Conservation (phyloP, 2,113 vertebrate genomes). For the Paralichthys olivaceus region DNA sequence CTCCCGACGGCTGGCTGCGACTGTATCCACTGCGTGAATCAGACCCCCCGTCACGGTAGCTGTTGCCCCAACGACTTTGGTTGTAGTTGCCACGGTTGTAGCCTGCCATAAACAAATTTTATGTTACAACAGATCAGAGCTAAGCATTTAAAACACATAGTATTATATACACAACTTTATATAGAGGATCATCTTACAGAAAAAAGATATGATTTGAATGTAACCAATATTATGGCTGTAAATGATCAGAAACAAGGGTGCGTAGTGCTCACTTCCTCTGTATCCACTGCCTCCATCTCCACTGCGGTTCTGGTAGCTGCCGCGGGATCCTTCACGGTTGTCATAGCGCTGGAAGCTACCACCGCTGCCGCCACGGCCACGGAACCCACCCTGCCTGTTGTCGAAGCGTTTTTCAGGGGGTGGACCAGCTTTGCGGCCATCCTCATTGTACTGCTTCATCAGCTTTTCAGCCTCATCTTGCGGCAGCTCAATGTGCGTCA, state of each 20-base stretch:
- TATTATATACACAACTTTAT: no score
- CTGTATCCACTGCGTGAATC: conserved; percentile 84
- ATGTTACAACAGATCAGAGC: not conserved
- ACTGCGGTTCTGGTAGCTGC: conserved; percentile 83
- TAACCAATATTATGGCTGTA: not conserved
- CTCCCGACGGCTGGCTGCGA: conserved; percentile 81
- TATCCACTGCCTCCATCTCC: conserved; percentile 77
- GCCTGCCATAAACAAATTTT: conserved; percentile 68
- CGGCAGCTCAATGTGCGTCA: conserved; percentile 87
- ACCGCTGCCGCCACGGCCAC: conserved; percentile 78
- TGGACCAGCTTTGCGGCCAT: conserved; percentile 88
- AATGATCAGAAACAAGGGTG: not conserved
- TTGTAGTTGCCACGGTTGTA: conserved; percentile 87
- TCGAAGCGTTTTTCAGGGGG: conserved; percentile 93
- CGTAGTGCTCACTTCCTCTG: conserved; percentile 60
- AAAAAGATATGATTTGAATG: no score
- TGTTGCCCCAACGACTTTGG: conserved; percentile 89
- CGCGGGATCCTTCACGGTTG: conserved; percentile 83
- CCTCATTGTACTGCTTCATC: conserved; percentile 91
- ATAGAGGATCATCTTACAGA: no score
- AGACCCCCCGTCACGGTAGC: conserved; percentile 84
- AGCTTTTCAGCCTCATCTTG: conserved; percentile 87
- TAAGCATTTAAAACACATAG: no score
- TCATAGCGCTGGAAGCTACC: conserved; percentile 89
- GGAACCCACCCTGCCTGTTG: conserved; percentile 84